phyloP scores from a whole-genome alignment of 2,113 vertebrate species.

The Channa argus region DNA sequence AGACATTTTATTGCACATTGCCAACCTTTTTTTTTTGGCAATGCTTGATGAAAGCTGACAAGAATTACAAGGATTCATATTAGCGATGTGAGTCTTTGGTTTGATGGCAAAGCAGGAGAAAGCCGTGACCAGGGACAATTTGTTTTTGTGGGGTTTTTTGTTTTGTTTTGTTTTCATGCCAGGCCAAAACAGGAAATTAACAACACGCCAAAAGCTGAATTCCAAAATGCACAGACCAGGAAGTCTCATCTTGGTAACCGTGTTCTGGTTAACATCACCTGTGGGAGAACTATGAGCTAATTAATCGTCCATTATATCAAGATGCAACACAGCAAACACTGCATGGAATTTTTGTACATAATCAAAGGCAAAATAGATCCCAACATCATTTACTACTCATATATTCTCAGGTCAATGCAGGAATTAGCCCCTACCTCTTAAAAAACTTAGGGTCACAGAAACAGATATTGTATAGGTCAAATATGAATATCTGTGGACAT shows the following conservation, averaged over 20 bases:
- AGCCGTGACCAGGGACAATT: constrained; percentile 36
- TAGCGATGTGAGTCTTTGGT: constrained; percentile 41
- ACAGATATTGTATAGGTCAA: background rate
- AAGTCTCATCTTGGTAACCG: constrained; percentile 39
- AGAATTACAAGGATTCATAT: constrained; percentile 40
- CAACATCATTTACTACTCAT: constrained; percentile 1
- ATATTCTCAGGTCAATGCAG: constrained; percentile 1
- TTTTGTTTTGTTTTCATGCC: constrained; percentile 30
- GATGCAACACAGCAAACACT: constrained; percentile 27
- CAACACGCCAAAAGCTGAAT: constrained; percentile 58
- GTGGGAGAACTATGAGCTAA: constrained; percentile 56
- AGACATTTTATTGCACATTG: constrained; percentile 52
- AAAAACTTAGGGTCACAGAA: constrained; percentile 3
- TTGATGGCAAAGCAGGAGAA: constrained; percentile 55
- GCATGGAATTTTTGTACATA: constrained; percentile 16
- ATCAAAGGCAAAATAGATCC: constrained; percentile 41
- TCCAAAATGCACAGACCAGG: constrained; percentile 34
- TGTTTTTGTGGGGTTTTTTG: constrained; percentile 29
- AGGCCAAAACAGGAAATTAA: constrained; percentile 43
- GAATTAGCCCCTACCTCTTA: background rate
- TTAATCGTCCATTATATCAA: constrained; percentile 62
- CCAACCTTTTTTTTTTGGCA: constrained; percentile 28
- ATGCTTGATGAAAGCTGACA: constrained; percentile 56
- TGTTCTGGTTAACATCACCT: constrained; percentile 45
- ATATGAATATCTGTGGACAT: background rate